These are phyloP conservation scores for Pseudomyrmex cubaensis DNA, from an alignment of 1,140 invertebrate species.

Conservation along the genomic window DNA sequence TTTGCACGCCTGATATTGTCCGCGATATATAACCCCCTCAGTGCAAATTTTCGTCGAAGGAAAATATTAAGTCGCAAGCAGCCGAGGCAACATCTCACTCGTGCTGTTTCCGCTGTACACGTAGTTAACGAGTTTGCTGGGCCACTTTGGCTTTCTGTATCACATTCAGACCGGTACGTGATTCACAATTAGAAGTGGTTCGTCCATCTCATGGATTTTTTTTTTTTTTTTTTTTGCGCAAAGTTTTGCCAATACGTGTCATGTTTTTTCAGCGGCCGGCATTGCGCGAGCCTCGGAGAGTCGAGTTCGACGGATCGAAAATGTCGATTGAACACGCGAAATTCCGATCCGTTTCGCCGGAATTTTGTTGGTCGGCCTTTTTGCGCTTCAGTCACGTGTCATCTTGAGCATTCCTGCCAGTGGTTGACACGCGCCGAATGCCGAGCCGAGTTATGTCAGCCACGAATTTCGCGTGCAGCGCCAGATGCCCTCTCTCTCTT, in stretches of 20 bases:
- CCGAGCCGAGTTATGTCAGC: too few relatives aligned
- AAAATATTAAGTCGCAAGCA: slow-evolving; percentile 13
- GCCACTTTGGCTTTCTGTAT: background rate
- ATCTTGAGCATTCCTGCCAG: slow-evolving; percentile 3
- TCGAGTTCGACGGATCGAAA: background rate
- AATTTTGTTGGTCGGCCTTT: slow-evolving; percentile 21
- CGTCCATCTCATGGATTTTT: background rate
- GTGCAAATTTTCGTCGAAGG: background rate
- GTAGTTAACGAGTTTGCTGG: slow-evolving; percentile 26
- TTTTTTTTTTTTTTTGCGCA: slow-evolving; percentile 40
- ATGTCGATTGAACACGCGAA: slow-evolving; percentile 16
- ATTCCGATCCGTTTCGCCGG: slow-evolving; percentile 15
- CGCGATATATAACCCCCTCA: too few relatives aligned
- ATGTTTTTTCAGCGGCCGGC: slow-evolving; percentile 31
- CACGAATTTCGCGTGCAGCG: too few relatives aligned
- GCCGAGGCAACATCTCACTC: background rate
- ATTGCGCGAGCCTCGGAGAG: slow-evolving; percentile 20
- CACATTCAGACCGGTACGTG: slow-evolving; percentile 31
- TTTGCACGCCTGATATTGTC: background rate
- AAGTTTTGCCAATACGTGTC: slow-evolving; percentile 32
- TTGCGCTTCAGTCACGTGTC: slow-evolving; percentile 3
- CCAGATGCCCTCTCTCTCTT: too few relatives aligned
- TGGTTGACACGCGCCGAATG: background rate
- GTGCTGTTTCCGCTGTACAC: background rate
- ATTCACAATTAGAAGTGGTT: slow-evolving; percentile 41